Evolutionary conservation across 2,888 invertebrate genomes (phyloP).

Genomic region (Eulithis testata): DNA sequence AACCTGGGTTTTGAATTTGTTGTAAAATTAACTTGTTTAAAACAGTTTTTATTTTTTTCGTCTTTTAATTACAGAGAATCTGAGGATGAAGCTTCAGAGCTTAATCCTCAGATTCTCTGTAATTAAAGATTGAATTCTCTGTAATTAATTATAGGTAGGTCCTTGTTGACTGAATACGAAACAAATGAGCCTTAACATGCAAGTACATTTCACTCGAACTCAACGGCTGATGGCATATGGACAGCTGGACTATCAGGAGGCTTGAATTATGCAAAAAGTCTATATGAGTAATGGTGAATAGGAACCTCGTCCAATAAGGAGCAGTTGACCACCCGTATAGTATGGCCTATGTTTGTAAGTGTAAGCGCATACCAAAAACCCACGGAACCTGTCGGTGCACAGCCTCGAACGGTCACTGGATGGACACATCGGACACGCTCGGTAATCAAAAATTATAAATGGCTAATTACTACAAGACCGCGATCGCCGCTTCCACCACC

Average conservation of each 20-base stretch:
- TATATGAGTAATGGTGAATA: conserved; percentile 51
- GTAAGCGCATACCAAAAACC: conserved; percentile 54
- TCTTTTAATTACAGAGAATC: too few relatives aligned
- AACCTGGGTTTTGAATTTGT: too few relatives aligned
- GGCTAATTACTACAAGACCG: conserved; percentile 63
- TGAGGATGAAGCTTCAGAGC: too few relatives aligned
- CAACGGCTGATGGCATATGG: not conserved
- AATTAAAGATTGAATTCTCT: too few relatives aligned
- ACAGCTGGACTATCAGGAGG: conserved; percentile 21
- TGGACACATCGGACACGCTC: conserved; percentile 54
- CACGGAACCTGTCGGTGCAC: conserved; percentile 68
- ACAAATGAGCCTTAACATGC: too few relatives aligned
- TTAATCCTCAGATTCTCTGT: too few relatives aligned
- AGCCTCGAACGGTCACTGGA: conserved; percentile 48
- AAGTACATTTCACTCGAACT: conserved; percentile 14
- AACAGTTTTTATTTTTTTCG: too few relatives aligned
- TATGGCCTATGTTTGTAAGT: conserved; percentile 38
- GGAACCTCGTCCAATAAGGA: conserved; percentile 52
- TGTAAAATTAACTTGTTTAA: too few relatives aligned
- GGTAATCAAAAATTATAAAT: conserved; percentile 76
- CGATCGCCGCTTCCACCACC: conserved; percentile 40
- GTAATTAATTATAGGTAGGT: too few relatives aligned
- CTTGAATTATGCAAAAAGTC: conserved; percentile 44
- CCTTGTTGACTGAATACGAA: not conserved
- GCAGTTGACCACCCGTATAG: conserved; percentile 67